Base-by-base conservation (phyloP, 2,888 invertebrate species). In the Lasioglossum oenotherae region DNA sequence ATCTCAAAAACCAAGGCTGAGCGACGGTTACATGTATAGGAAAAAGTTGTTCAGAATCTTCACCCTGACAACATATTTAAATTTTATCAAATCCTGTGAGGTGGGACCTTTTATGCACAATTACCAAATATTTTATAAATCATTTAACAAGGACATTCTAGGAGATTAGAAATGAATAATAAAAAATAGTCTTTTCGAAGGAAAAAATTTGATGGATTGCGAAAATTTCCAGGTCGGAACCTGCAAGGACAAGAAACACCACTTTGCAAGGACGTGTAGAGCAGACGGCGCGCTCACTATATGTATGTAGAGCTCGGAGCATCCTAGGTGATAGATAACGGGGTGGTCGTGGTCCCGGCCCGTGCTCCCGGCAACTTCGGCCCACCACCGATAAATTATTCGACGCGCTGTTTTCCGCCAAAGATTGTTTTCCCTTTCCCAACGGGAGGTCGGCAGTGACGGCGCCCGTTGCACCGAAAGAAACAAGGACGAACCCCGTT, bases 301-400 rank as follows among this genome's bases (percentile, higher is more conserved):
- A 49, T 19, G 16, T 53, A 19, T 19, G 16, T 23, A 12, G n/a
- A 44, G 27, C 31, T 23, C 46, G 10, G 27, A 44, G 60, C 16
- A 71, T 64, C 53, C 72, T 27, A 82, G 75, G 91, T 90, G 92
- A 92, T 91, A 92, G 92, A 92, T 92, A 92, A 92, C 89, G 78
- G 89, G 81, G 60, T 87, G 89, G 85, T 87, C 87, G 87, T 89
- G 88, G 88, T 89, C 90, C 88, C 81, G 75, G 91, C 85, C 86
- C 89, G 82, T 81, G 87, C 87, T 87, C 82, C 81, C 87, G 79
- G 81, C 90, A 92, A 91, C 85, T 90, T 87, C 84, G 87, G 86
- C 86, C 88, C 89, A 80, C 81, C 85, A 60, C 85, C 90, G 81
- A 92, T 92, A 92, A 92, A 92, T 92, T 92, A 92, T 92, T 92